phyloP scores from a whole-genome alignment of 2,797 vertebrate genomes.

The Melanotaenia trifasciata region DNA sequence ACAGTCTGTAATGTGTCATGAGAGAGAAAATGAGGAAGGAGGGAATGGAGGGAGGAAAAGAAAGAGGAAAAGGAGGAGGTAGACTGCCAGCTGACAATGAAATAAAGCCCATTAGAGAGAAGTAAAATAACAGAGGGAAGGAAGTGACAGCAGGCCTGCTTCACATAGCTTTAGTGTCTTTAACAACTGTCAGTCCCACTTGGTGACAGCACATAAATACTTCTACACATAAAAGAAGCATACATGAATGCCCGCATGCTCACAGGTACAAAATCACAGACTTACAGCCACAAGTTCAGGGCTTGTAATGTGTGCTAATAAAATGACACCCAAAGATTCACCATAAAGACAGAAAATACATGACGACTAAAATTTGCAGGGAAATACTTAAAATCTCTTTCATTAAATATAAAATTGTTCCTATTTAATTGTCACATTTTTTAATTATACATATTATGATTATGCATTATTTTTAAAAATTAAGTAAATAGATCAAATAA shows the following conservation, averaged over 20 bases:
- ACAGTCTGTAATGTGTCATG: slow-evolving; percentile 80
- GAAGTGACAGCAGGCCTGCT: slow-evolving; percentile 83
- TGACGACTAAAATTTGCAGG: too few species aligned
- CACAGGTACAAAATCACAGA: slow-evolving; percentile 41
- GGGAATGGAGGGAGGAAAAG: slow-evolving; percentile 61
- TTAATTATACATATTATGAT: too few species aligned
- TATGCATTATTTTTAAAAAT: too few species aligned
- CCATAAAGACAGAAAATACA: not conserved
- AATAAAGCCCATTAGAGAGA: slow-evolving; percentile 87
- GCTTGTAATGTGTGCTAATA: slow-evolving; percentile 56
- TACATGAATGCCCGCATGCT: slow-evolving; percentile 14
- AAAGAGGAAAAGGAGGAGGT: slow-evolving; percentile 67
- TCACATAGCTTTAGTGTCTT: slow-evolving; percentile 78
- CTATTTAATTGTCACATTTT: too few species aligned
- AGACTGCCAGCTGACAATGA: slow-evolving; percentile 85
- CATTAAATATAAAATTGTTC: not conserved
- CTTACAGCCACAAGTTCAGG: slow-evolving; percentile 37
- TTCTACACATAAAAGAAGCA: slow-evolving; percentile 47
- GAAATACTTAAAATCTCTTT: not conserved
- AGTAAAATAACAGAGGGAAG: slow-evolving; percentile 79
- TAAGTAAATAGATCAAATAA: too few species aligned
- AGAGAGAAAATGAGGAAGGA: slow-evolving; percentile 73
- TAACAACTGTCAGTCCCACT: slow-evolving; percentile 78
- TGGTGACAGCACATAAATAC: slow-evolving; percentile 78
- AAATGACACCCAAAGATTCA: slow-evolving; percentile 26